phyloP scores from a whole-genome alignment of 2,888 invertebrate species.

The Dryobotodes eremita region DNA sequence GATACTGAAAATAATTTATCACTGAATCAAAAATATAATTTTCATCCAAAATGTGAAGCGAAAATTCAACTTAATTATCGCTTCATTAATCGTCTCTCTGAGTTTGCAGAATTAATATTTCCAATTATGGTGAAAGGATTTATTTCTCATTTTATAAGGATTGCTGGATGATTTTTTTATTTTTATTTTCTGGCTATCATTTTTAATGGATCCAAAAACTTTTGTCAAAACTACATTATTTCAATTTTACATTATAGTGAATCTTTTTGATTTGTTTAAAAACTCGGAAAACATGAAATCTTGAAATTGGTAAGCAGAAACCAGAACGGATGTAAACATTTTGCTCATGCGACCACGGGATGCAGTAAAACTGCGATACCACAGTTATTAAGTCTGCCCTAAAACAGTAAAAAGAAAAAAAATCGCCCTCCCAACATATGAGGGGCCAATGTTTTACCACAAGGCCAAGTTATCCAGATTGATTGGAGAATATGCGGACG shows the following conservation, averaged over 20 bases:
- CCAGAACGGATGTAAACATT: neutral
- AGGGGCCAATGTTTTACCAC: constrained; percentile 41
- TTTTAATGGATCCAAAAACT: neutral
- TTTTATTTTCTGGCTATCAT: neutral
- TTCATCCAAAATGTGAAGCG: constrained; percentile 3
- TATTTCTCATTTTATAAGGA: neutral
- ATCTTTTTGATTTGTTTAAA: neutral
- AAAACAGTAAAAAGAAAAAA: constrained; percentile 11
- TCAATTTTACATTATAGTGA: neutral
- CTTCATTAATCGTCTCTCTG: constrained; percentile 21
- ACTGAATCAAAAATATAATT: constrained; percentile 25
- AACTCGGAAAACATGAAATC: neutral
- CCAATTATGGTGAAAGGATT: constrained; percentile 7
- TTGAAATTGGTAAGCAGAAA: neutral
- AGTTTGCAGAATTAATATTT: constrained; percentile 30
- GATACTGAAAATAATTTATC: constrained; percentile 28
- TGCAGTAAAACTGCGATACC: neutral
- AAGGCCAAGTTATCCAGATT: constrained; percentile 49
- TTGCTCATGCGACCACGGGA: neutral
- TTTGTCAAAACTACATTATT: neutral
- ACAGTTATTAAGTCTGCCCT: constrained; percentile 6
- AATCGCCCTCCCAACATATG: constrained; percentile 14
- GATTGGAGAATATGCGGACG: constrained; percentile 34
- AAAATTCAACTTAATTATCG: constrained; percentile 37
- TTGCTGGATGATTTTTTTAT: neutral